Evolutionary conservation across 2,888 invertebrate species (phyloP).

Genomic region (Brachynemurus nebulosus): DNA sequence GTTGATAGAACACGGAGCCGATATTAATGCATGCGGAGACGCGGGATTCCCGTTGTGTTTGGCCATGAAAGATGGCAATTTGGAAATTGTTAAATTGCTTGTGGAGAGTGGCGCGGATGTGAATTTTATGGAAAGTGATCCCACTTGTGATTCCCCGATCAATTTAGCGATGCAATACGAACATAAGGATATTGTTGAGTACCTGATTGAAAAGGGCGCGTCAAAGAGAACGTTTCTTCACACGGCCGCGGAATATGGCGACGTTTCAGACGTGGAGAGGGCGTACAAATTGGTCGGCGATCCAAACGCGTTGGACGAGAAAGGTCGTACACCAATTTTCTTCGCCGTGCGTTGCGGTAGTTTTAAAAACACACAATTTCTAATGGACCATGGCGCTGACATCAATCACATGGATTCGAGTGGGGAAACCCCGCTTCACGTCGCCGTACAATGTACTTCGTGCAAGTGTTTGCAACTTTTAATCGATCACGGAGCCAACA

Average conservation of each 20-base stretch:
- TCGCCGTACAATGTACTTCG: too few relatives aligned
- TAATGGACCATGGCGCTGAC: background rate
- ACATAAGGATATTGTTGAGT: background rate
- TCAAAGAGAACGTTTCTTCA: background rate
- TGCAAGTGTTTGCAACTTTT: too few relatives aligned
- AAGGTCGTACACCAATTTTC: too few relatives aligned
- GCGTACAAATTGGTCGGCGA: too few relatives aligned
- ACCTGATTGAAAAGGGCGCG: background rate
- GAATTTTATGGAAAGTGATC: background rate
- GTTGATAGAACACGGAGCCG: slow-evolving; percentile 83
- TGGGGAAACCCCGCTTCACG: too few relatives aligned
- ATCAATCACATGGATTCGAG: too few relatives aligned
- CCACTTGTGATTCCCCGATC: background rate
- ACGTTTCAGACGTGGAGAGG: too few relatives aligned
- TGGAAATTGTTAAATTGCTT: background rate
- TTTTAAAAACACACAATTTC: too few relatives aligned
- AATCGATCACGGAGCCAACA: too few relatives aligned
- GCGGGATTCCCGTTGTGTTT: background rate
- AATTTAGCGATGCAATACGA: background rate
- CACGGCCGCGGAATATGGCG: background rate
- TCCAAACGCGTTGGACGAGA: too few relatives aligned
- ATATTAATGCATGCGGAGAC: slow-evolving; percentile 58
- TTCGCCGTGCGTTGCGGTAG: too few relatives aligned
- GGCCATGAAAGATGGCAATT: background rate
- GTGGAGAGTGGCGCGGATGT: background rate